Evolutionary conservation across 2,113 vertebrate genomes (phyloP), one percentile per base, ranked within the genome.

Genomic region (Camelus dromedarius): DNA sequence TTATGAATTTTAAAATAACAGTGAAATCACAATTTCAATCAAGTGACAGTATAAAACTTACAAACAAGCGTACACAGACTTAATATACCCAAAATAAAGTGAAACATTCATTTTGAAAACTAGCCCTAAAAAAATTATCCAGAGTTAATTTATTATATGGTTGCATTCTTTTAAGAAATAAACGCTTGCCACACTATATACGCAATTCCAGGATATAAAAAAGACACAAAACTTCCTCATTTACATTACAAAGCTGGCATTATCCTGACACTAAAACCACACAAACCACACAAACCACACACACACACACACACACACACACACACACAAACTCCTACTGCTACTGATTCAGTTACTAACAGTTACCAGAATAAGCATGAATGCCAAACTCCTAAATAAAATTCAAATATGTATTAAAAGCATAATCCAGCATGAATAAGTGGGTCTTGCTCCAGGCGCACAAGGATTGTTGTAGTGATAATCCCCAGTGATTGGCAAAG

Each of bases 111-210:
- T 73, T n/a, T 9, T 7, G 38, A 96, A 35, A 58, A 54, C 28
- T 82, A 46, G 3, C 86, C 42, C 24, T 76, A 20, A 80, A 64
- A 22, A 28, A 54, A 72, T 26, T 73, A 32, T 97, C 73, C 19
- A 30, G 35, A 60, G 54, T 88, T 83, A 84, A 88, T 18, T 5
- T 58, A 54, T 22, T 70, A 3, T 82, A 35, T 75, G 50, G 19
- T 28, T 73, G 0, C 11, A 35, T 92, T 95, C 79, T 89, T 94
- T 86, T 64, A 91, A 93, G 64, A 93, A 93, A 96, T 13, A 92
- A 30, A 93, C 76, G 77, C 54, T 93, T 81, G 5, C 1, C 24
- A 75, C 18, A 70, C 22, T 87, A 66, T 92, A 20, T 95, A 80
- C 92, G 87, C 30, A 93, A 93, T 62, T 69, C 24, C 48, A 94